Base-by-base conservation (phyloP, 2,888 invertebrate genomes). In the Sinodicranocentrus sp. region DNA sequence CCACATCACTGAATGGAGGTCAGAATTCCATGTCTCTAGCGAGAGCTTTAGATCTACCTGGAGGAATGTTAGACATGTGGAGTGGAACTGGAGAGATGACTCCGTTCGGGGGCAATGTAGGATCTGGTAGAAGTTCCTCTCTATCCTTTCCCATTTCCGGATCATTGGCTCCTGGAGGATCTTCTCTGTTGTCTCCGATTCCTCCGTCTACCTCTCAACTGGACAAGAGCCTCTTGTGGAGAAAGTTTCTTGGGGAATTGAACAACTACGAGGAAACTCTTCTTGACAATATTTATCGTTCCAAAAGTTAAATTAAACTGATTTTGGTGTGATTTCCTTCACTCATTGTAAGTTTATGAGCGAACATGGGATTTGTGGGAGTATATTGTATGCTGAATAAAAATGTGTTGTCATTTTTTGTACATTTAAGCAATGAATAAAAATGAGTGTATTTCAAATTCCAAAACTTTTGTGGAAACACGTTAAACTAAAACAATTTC, bases 161-260 rank as follows among this genome's bases (percentile, higher is more conserved):
- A 15, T 54, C 54, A 5, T 17, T 5, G n/a, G 13, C 19, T 19
- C n/a, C 28, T 15, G 67, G 57, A 76, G 1, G 21, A 1, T 43
- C 57, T 15, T 79, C 71, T 79, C 54, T 63, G 21, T 17, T 72
- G 54, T 2, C 72, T 72, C 80, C 72, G 8, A 13, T 57, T 0
- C 21, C 77, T 21, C 57, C 57, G 6, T 21, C 75, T 5, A 25
- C 33, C 5, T n/a, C 19, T 6, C 63, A 43, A 44, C 19, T 72
- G 72, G 43, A 63, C 39, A 80, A 72, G 28, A 28, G 72, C 8
- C 13, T 72, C n/a, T 43, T 80, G 19, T 80, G 80, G 80, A 72
- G 80, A 65, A 72, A 67, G 48, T 26, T 80, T 25, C 33, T 80
- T 26, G 80, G 72, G 0, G 72, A 80, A 3, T 25, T 54, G 19